Percentiles rank a stretch among this genome's conserved stretches.
Conservation (phyloP, 2,797 vertebrate genomes). For the Botia kubotai region DNA sequence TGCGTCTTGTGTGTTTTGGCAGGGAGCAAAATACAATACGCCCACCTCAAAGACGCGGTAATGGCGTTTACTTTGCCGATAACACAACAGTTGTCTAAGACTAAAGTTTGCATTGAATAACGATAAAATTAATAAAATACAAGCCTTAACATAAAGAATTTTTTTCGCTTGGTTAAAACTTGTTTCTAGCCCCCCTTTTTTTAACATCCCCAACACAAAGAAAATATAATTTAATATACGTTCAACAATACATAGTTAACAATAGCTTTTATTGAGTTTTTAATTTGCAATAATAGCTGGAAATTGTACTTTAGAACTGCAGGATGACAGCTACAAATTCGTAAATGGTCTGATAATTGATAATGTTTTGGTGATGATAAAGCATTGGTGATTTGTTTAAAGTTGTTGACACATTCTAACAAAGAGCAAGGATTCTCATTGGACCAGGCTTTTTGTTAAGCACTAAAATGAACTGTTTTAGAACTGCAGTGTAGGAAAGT, state of each 20-base stretch:
- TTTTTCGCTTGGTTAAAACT: too few species aligned
- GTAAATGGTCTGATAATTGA: too few species aligned
- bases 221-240: background rate
- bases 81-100: conserved; percentile 1
- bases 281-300: background rate
- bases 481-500: background rate
- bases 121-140: background rate
- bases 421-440: background rate
- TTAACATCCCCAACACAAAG: too few species aligned
- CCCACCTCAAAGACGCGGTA: conserved; percentile 27
- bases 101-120: background rate
- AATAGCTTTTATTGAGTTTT: background rate
- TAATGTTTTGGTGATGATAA: too few species aligned
- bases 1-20: conserved; percentile 18
- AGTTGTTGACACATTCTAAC: background rate
- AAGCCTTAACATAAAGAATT: too few species aligned
- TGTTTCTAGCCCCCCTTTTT: too few species aligned
- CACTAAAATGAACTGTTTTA: background rate
- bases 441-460: background rate
- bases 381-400: too few species aligned
- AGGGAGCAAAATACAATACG: conserved; percentile 37
- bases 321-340: background rate
- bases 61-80: conserved; percentile 20
- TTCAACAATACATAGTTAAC: too few species aligned
- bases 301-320: background rate